Evolutionary conservation across 2,797 vertebrate genomes (phyloP), one percentile per base, ranked within the genome.

Genomic region (Lates japonicus): DNA sequence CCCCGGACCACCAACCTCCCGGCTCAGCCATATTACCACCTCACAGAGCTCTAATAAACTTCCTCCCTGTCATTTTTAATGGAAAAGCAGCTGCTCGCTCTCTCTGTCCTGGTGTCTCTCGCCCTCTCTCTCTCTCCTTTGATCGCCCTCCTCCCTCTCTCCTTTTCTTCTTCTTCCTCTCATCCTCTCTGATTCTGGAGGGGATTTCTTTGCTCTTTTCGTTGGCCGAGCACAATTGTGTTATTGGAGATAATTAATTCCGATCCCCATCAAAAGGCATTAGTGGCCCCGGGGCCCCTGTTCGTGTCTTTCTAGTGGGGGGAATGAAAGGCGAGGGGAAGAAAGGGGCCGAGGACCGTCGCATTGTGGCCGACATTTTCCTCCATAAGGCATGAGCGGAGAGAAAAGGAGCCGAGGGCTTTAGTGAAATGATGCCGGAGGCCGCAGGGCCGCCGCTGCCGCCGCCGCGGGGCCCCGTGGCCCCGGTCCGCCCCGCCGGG

Each of bases 211-310:
- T 98, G 97, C 98, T 98, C 98, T 98, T 99, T 99, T 99, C 95
- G 96, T 97, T 94, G 96, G 95, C 96, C 93, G 90, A 95, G 95
- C 95, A 97, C 97, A 97, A 97, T 98, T 96, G 96, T 97, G 96
- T 98, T 98, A 97, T 98, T 97, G 96, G 96, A 97, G 96, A 98
- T 98, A 98, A 99, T 99, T 95, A 98, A 99, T 99, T 98, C 97
- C 97, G 97, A 98, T 97, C 97, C 97, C 96, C 97, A 96, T 98
- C 97, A 97, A 97, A 98, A 96, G 96, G 97, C 96, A 95, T 97
- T 96, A 97, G 96, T 90, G 95, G 96, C 95, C 93, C 90, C 65
- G 52, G 84, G 96, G 96, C 95, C 96, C 95, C 96, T 90, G 66
- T 59, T 94, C 95, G 95, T 95, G 95, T 14, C 94, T 95, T 94